Conservation (phyloP, 2,113 vertebrate genomes). For the Phainopepla nitens region DNA sequence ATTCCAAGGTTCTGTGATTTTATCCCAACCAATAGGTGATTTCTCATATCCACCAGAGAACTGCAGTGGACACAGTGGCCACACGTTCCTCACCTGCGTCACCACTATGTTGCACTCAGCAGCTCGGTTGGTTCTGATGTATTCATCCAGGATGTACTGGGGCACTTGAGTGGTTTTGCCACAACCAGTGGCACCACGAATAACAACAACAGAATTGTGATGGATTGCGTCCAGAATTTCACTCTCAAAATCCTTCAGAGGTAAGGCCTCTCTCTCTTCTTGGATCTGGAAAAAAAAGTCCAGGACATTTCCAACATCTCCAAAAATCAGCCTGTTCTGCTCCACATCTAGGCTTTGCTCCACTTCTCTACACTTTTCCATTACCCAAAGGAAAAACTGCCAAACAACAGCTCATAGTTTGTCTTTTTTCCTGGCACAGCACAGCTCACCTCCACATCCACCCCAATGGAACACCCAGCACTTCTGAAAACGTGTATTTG, state of each 20-base stretch:
- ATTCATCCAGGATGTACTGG: conserved; percentile 93
- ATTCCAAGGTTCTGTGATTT: background rate
- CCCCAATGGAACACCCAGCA: background rate
- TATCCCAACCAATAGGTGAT: background rate
- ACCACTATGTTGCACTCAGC: conserved; percentile 94
- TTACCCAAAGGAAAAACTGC: background rate
- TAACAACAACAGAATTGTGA: conserved; percentile 85
- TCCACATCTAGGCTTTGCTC: background rate
- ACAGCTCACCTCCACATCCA: background rate
- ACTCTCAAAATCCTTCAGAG: conserved; percentile 88
- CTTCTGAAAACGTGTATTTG: background rate
- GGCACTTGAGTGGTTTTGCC: conserved; percentile 98
- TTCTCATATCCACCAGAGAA: background rate
- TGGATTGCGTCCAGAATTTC: conserved; percentile 81
- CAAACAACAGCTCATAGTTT: background rate
- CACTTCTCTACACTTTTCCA: background rate
- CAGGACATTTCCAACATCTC: background rate
- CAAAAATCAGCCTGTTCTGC: background rate
- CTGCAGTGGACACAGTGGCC: background rate
- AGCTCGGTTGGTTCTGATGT: conserved; percentile 73
- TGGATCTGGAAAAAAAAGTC: conserved; percentile 72
- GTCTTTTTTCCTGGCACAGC: background rate
- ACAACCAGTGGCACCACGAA: conserved; percentile 88
- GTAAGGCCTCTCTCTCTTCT: conserved; percentile 79
- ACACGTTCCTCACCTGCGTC: conserved; percentile 82